Base-by-base conservation (phyloP, 1,140 invertebrate genomes). In the Pentalonia nigronervosa region DNA sequence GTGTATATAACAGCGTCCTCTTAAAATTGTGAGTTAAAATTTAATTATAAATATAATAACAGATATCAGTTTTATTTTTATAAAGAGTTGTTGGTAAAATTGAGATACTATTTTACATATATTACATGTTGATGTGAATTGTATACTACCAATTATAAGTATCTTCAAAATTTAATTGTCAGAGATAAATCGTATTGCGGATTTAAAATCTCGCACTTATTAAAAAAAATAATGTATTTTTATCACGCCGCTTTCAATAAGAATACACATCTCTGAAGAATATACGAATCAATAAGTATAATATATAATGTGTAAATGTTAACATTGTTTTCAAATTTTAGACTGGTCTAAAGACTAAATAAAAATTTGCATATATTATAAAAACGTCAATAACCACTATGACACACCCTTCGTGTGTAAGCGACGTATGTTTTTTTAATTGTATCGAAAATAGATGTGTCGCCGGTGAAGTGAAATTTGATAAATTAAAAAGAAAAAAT, bases 401-500 rank as follows among this genome's bases (percentile, higher is more conserved):
- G 56, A 56, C 48, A 56, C 81, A 21, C 91, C 91, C 48, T 56
- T 41, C 91, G 81, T 21, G 20, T 34, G 34, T 86, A 50, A 48
- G 17, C 48, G 21, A 50, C n/a, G 90, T 90, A 60, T 56, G 30
- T 60, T 90, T 90, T 90, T 93, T 93, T 93, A 93, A 93, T 93
- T 93, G 91, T 93, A 83, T 93, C 76, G 67, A 93, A 93, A 93
- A 93, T 93, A 93, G 91, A 93, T 41, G 50, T 93, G 91, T 93
- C 91, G 48, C 50, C 48, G 25, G 36, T 36, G 23, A 86, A 86
- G 91, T 93, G 91, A 93, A 93, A 93, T 93, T 93, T 93, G 91
- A 93, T 93, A 93, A 93, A 93, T 93, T 93, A 86, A 93, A 53
- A 53, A 48, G 48, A 86, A 84, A 93, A 93, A 93, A 86, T 93